phyloP scores from a whole-genome alignment of 2,113 vertebrate genomes.

The Pterophyllum scalare region DNA sequence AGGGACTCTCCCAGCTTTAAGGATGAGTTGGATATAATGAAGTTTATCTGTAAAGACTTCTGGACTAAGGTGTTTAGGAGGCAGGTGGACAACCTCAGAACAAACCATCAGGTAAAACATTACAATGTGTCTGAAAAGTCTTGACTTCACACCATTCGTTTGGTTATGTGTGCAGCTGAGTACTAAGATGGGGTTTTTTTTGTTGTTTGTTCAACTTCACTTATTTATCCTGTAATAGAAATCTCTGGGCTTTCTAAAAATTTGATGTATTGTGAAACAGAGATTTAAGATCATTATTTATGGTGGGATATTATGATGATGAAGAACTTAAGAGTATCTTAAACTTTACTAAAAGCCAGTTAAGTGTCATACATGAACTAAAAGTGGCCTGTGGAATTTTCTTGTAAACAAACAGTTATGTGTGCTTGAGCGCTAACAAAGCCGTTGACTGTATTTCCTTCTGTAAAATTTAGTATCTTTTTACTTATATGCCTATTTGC shows the following conservation, averaged over 20 bases:
- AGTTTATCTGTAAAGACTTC: constrained; percentile 90
- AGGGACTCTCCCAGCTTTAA: constrained; percentile 85
- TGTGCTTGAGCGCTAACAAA: not conserved
- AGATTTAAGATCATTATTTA: not conserved
- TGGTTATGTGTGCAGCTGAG: no score
- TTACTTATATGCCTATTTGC: not conserved
- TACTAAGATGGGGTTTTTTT: not conserved
- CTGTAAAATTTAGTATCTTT: not conserved
- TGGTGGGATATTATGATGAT: not conserved
- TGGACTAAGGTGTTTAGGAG: constrained; percentile 87
- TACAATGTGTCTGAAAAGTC: not conserved
- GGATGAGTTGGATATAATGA: constrained; percentile 88
- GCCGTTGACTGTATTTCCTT: not conserved
- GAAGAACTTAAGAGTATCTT: no score
- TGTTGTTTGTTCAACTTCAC: not conserved
- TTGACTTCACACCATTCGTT: no score
- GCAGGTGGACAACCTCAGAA: constrained; percentile 87
- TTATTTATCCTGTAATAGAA: not conserved
- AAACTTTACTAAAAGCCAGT: not conserved
- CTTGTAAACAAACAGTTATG: not conserved
- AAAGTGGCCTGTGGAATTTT: not conserved
- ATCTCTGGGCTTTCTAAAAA: not conserved
- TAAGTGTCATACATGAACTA: not conserved
- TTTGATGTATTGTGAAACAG: not conserved
- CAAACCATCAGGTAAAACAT: constrained; percentile 87